Evolutionary conservation across 2,113 vertebrate species (phyloP).

Genomic region (Numenius arquata): DNA sequence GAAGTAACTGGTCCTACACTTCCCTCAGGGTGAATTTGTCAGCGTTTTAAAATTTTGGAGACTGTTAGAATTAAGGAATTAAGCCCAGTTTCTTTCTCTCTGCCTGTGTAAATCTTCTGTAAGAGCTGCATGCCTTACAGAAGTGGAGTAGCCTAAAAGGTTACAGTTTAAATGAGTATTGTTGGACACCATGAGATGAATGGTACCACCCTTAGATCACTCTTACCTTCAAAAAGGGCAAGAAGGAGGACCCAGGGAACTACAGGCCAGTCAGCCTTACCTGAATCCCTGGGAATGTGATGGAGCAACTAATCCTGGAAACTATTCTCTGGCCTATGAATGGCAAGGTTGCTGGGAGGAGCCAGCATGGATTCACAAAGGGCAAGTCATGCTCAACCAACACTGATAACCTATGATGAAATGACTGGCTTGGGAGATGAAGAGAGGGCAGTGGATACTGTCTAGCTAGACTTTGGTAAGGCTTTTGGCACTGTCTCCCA

Average conservation of each 20-base stretch:
- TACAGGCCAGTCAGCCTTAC: background rate
- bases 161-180: background rate
- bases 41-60: background rate
- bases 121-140: background rate
- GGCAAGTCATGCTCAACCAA: too few species aligned
- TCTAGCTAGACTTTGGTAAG: background rate
- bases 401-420: background rate
- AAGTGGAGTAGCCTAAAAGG: background rate
- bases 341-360: background rate
- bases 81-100: background rate
- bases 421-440: background rate
- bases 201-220: background rate
- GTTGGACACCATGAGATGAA: background rate
- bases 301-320: background rate
- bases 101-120: background rate
- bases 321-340: background rate
- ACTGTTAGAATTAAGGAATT: background rate
- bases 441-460: background rate
- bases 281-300: background rate
- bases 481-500: background rate
- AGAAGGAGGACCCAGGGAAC: background rate
- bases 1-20: background rate
- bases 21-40: background rate
- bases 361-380: too few species aligned
- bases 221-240: background rate